Conservation (phyloP, 2,888 invertebrate genomes). For the Leucophora obtusa region DNA sequence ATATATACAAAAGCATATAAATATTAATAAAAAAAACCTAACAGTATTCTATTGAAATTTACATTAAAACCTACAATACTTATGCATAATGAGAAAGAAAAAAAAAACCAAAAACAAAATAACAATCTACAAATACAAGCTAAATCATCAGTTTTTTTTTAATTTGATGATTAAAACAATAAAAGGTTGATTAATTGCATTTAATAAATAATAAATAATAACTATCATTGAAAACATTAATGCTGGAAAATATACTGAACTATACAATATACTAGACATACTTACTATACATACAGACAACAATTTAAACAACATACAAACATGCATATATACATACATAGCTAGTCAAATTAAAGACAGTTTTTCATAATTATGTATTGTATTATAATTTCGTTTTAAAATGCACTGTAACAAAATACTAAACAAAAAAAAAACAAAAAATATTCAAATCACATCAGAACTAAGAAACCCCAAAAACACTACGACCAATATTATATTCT, state of each 20-base stretch:
- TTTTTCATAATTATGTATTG: background rate
- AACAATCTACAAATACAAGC: constrained; percentile 48
- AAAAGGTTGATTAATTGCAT: constrained; percentile 63
- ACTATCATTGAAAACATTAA: constrained; percentile 22
- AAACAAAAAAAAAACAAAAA: constrained; percentile 5
- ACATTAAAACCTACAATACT: constrained; percentile 22
- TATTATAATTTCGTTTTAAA: constrained; percentile 7
- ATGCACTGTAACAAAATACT: constrained; percentile 46
- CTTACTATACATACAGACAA: constrained; percentile 3
- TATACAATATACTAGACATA: constrained; percentile 13
- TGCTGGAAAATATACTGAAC: constrained; percentile 10
- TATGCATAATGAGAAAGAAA: constrained; percentile 2
- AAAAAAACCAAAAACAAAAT: constrained; percentile 9
- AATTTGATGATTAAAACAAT: constrained; percentile 43
- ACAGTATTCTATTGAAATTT: constrained; percentile 61
- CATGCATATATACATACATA: constrained; percentile 7
- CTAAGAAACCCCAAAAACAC: constrained; percentile 41
- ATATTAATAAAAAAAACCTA: constrained; percentile 30
- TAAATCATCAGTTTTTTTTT: constrained; percentile 5
- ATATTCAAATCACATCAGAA: constrained; percentile 18
- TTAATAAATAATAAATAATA: constrained; percentile 46
- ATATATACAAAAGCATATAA: constrained; percentile 67
- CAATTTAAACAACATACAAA: no score
- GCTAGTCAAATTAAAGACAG: constrained; percentile 31
- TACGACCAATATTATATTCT: constrained; percentile 63